Evolutionary conservation across 1,140 invertebrate species (phyloP), one percentile per base, ranked within the genome.

Genomic region (Diprion similis): DNA sequence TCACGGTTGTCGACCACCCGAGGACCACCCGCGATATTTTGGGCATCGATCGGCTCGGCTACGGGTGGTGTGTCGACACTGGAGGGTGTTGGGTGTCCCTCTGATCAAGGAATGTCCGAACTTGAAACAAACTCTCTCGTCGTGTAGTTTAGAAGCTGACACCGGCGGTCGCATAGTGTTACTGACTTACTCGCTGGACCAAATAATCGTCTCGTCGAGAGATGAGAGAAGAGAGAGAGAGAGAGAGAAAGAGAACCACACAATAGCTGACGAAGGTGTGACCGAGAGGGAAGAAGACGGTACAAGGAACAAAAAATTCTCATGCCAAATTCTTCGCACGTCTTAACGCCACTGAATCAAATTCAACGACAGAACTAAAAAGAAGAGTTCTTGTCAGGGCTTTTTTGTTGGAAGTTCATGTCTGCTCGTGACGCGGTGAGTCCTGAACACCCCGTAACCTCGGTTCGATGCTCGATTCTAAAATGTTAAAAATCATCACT

Each of bases 391-490:
- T 37, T 37, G 24, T 37, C 24, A 3, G 24, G 24, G 2, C 24
- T 6, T 37, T 37, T 37, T 37, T 37, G 24, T 37, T 37, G 24
- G 24, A 37, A 3, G 24, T 37, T 37, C 24, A 6, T 1, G 24
- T 37, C 24, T 37, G 24, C 24, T 37, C 24, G 24, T 37, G 24
- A 37, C 24, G 24, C 24, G 24, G 6, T 37, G 24, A 37, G 24
- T 51, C 46, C 69, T 70, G 66, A 77, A 76, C 75, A 75, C 72
- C 74, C 73, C 75, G 68, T 65, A 75, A 72, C 72, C 78, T 18
- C 15, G 59, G 59, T n/a, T 65, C 0, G 59, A 15, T 1, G 13
- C 1, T 64, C 17, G 59, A 64, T 15, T 15, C 13, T 64, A 64
- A 64, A 64, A 64, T 15, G 59, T 15, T 15, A 6, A 64, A 64